These are phyloP conservation scores for Heterodera schachtii DNA, from an alignment of 1,140 invertebrate genomes.

Conservation along the genomic window DNA sequence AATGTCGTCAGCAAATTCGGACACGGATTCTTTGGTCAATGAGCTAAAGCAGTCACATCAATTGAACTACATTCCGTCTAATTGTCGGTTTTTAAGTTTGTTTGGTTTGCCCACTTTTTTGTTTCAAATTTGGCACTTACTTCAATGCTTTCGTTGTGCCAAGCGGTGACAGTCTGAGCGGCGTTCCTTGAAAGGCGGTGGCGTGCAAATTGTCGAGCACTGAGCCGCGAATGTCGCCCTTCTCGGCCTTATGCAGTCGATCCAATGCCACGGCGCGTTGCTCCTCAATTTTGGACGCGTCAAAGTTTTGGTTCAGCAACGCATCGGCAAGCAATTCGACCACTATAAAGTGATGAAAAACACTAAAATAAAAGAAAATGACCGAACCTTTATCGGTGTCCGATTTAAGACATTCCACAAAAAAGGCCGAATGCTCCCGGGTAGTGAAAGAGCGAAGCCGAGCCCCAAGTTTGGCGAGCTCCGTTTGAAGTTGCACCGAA, in stretches of 20 bases:
- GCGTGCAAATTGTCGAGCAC: constrained; percentile 98
- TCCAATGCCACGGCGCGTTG: constrained; percentile 93
- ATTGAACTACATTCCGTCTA: too few relatives aligned
- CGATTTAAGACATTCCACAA: constrained; percentile 91
- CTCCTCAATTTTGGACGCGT: constrained; percentile 86
- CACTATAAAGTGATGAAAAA: constrained; percentile 68
- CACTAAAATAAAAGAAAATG: too few relatives aligned
- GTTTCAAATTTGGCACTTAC: constrained; percentile 58
- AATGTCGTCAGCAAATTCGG: constrained; percentile 83
- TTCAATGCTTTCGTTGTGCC: constrained; percentile 96
- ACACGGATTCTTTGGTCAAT: constrained; percentile 80
- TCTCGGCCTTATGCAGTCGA: constrained; percentile 99
- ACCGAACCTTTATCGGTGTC: constrained; percentile 77
- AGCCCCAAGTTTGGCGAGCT: constrained; percentile 98
- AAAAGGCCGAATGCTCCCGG: constrained; percentile 97
- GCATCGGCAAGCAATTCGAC: constrained; percentile 97
- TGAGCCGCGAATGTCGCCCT: constrained; percentile 91
- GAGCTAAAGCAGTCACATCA: too few relatives aligned
- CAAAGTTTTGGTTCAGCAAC: constrained; percentile 92
- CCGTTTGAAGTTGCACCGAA: constrained; percentile 89
- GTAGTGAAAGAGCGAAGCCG: constrained; percentile 98
- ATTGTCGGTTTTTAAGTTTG: too few relatives aligned
- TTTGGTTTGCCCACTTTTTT: too few relatives aligned
- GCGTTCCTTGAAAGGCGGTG: constrained; percentile 91
- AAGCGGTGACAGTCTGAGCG: constrained; percentile 92